phyloP scores from a whole-genome alignment of 2,888 invertebrate genomes.

The Drosophila infuscata region DNA sequence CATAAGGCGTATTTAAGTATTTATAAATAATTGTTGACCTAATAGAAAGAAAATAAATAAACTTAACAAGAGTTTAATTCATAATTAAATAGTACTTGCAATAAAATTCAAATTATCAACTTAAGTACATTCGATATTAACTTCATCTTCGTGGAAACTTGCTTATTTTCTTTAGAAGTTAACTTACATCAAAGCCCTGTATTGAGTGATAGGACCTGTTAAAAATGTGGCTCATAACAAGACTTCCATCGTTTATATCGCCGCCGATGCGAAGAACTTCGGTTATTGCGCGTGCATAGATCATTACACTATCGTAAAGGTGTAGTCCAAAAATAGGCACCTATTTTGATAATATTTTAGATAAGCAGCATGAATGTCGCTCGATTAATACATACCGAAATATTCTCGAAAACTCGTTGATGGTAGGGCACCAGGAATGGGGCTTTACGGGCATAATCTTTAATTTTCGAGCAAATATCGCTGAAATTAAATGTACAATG shows the following conservation, averaged over 20 bases:
- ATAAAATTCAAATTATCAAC: background rate
- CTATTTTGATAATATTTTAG: conserved; percentile 82
- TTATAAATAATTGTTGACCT: background rate
- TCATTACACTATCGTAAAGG: conserved; percentile 94
- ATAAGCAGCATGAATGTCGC: too few relatives aligned
- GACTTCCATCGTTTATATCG: conserved; percentile 91
- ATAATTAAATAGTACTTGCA: background rate
- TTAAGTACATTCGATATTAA: too few relatives aligned
- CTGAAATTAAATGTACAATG: conserved; percentile 85
- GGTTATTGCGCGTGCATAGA: conserved; percentile 93
- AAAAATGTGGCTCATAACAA: conserved; percentile 91
- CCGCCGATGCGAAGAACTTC: conserved; percentile 89
- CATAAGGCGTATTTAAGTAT: background rate
- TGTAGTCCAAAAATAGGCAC: conserved; percentile 94
- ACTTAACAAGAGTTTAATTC: background rate
- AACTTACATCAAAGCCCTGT: conserved; percentile 90
- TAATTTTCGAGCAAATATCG: conserved; percentile 89
- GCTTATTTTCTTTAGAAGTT: background rate
- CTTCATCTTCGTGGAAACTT: background rate
- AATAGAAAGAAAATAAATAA: background rate
- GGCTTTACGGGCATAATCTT: conserved; percentile 88
- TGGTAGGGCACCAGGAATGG: conserved; percentile 93
- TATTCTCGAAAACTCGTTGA: conserved; percentile 89
- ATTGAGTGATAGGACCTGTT: conserved; percentile 91
- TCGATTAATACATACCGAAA: conserved; percentile 85